Conservation (phyloP, 2,113 vertebrate species). For the Anser cygnoides region DNA sequence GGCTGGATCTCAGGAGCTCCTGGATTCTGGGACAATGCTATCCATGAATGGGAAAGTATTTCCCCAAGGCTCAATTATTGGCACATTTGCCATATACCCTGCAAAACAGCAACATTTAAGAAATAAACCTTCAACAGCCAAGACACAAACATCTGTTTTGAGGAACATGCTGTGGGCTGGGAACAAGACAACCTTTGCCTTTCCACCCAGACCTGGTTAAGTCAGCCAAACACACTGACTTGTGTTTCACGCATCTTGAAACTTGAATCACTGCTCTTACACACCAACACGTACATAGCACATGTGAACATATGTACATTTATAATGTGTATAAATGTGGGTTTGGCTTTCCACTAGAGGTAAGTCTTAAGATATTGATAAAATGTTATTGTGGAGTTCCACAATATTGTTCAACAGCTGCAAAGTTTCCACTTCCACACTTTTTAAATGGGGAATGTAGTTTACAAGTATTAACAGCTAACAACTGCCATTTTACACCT, state of each 20-base stretch:
- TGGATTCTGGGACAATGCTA: background rate
- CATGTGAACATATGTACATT: background rate
- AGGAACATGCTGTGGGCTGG: background rate
- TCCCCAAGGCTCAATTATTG: slow-evolving; percentile 5
- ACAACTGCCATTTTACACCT: background rate
- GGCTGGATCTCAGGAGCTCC: background rate
- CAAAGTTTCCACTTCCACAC: background rate
- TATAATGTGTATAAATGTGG: background rate
- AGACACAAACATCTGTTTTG: slow-evolving; percentile 21
- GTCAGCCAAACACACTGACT: background rate
- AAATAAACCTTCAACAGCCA: background rate
- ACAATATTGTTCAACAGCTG: background rate
- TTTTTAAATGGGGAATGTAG: background rate
- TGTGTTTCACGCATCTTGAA: background rate
- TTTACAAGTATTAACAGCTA: background rate
- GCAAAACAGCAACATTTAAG: background rate
- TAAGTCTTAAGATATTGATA: background rate
- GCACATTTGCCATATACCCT: slow-evolving; percentile 8
- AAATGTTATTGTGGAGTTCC: background rate
- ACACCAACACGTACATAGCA: background rate
- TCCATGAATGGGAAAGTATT: background rate
- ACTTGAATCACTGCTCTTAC: background rate
- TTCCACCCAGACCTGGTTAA: background rate
- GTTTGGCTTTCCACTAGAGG: background rate
- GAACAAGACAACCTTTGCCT: slow-evolving; percentile 9